Evolutionary conservation across 2,113 vertebrate species (phyloP).

Genomic region (Parus major): DNA sequence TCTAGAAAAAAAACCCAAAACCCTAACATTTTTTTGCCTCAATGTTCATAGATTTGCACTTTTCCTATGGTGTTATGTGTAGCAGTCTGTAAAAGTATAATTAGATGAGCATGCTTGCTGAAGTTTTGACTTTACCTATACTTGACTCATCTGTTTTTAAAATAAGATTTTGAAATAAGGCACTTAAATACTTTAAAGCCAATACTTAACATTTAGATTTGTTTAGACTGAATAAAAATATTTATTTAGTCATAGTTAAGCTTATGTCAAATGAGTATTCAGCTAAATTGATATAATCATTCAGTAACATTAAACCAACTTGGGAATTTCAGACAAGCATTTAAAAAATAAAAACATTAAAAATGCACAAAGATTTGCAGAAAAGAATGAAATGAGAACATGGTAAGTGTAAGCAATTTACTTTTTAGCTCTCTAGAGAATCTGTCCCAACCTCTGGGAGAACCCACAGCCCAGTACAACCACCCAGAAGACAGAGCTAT

Average conservation of each 20-base stretch:
- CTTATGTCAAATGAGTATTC: not conserved
- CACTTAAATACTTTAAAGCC: not conserved
- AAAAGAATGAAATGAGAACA: not conserved
- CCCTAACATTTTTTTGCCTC: not conserved
- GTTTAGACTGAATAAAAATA: slow-evolving; percentile 28
- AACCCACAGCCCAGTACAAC: not conserved
- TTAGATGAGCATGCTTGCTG: not conserved
- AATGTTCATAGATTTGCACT: not conserved
- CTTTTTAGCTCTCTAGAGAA: not conserved
- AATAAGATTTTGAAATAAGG: slow-evolving; percentile 19
- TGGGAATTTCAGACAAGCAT: not conserved
- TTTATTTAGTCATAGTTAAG: slow-evolving; percentile 20
- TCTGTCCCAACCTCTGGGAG: not conserved
- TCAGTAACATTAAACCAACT: not conserved
- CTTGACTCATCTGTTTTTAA: not conserved
- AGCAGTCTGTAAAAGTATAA: not conserved
- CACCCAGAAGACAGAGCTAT: not conserved
- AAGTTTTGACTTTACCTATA: not conserved
- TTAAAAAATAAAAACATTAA: not conserved
- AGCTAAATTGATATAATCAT: slow-evolving; percentile 8
- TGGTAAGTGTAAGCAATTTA: not conserved
- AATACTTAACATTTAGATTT: slow-evolving; percentile 22
- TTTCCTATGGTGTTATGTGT: not conserved
- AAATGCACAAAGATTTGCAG: not conserved
- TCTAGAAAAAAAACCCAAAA: not conserved